Conservation (phyloP, 2,113 vertebrate genomes). For the Epinephelus moara region DNA sequence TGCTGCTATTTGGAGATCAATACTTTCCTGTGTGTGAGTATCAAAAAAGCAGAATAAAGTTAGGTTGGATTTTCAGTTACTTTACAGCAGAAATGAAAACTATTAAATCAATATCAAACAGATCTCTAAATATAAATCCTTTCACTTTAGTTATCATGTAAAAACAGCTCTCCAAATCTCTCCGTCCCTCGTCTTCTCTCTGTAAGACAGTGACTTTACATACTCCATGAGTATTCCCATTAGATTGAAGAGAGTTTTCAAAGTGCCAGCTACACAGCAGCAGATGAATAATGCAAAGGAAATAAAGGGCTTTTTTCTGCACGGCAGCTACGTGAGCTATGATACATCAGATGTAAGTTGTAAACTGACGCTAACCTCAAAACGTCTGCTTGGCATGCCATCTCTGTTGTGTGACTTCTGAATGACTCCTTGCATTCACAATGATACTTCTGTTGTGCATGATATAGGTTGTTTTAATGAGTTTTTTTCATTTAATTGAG, state of each 20-base stretch:
- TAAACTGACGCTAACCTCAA: conserved; percentile 43
- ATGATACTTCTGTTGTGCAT: background rate
- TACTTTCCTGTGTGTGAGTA: background rate
- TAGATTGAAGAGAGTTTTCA: conserved; percentile 42
- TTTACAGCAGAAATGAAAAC: background rate
- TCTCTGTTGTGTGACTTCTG: conserved; percentile 10
- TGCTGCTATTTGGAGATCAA: conserved; percentile 21
- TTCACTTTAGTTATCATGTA: background rate
- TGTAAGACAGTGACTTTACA: conserved; percentile 37
- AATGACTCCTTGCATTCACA: conserved; percentile 7
- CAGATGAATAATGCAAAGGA: conserved; percentile 74
- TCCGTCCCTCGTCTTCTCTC: background rate
- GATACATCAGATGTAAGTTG: conserved; percentile 54
- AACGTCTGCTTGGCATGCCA: conserved; percentile 34
- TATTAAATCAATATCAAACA: background rate
- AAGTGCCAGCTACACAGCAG: conserved; percentile 68
- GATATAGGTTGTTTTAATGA: background rate
- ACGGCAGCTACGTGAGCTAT: conserved; percentile 51
- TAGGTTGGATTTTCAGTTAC: conserved; percentile 21
- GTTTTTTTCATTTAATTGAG: conserved; percentile 2
- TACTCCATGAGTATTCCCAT: conserved; percentile 56
- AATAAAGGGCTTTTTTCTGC: conserved; percentile 70
- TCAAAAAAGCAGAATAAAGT: conserved; percentile 25
- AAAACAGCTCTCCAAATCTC: conserved; percentile 1
- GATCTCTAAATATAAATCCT: background rate